Base-by-base conservation (phyloP, 1,140 invertebrate genomes). In the Pygmarrhopalites habei region DNA sequence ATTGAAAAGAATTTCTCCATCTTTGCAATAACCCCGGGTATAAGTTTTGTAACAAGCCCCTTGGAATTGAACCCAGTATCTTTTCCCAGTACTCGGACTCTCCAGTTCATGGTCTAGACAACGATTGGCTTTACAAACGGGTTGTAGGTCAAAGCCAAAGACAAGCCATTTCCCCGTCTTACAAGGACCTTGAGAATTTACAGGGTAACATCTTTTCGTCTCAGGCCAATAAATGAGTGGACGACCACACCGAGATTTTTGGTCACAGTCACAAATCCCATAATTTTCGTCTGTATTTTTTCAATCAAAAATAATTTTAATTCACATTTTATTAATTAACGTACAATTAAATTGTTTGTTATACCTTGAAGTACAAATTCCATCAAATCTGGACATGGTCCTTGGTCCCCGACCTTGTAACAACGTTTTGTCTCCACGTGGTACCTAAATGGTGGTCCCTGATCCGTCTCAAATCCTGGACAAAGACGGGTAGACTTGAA, bases 151-250 rank as follows among this genome's bases (percentile, higher is more conserved):
- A 29, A 67, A 67, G n/a, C 68, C 68, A 52, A 70, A 70, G 3
- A 63, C 62, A 7, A 70, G 28, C 65, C 62, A 65, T 44, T 70
- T 70, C 14, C 68, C 68, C 1, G 49, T 26, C 1, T 32, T 26
- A 41, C 68, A 70, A 14, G 68, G 68, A 46, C 68, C 68, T 43
- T 65, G 62, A 5, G 65, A 60, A 43, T 70, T 64, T 2, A 60
- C 63, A 23, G 52, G 60, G 46, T 70, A 70, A 29, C 68, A 70
- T 29, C 68, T 26, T 1, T 70, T 60, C 21, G 55, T 62, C 12
- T 32, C 17, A 7, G 65, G 62, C 65, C 65, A 70, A 44, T 63
- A 70, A 51, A 70, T 63, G 29, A 70, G 44, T 0, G 68, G 68
- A 5, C 68, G 53, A 3, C 68, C 68, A 43, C 68, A 70, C n/a